Base-by-base conservation (phyloP, 2,113 vertebrate genomes). In the Nyctereutes procyonoides region DNA sequence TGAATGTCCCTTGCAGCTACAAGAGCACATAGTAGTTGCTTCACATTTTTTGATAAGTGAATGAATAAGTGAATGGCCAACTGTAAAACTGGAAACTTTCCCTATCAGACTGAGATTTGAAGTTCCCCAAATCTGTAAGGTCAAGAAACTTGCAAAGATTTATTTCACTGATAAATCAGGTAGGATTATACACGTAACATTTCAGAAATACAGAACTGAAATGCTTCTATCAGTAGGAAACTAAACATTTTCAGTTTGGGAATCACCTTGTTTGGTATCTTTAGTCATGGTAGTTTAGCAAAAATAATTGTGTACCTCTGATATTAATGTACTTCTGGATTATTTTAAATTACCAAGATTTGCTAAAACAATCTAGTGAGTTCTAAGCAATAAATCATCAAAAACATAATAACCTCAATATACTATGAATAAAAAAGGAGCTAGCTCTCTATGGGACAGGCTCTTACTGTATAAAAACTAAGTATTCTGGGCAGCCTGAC, bases 321-420 rank as follows among this genome's bases (percentile, higher is more conserved):
- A 11, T 71, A 90, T n/a, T 71, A 84, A 90, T 35, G 16, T 51
- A 80, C 48, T 83, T 76, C 60, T 0, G 2, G 69, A 96, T 96
- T 92, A 96, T 84, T 97, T 80, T 81, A 95, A 94, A 88, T 82
- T 84, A 84, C 28, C 71, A 96, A 65, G 15, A 73, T 43, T 88
- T 86, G 86, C 69, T 96, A 84, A 96, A 90, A 81, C 9, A 85
- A 93, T 74, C 62, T 94, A 73, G 69, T 91, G 43, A 89, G 55
- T 77, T 94, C 43, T 10, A 96, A 73, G 62, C 35, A 93, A 35
- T 28, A 88, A 28, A 28, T 89, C 22, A 91, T 74, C 62, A 76
- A 95, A 85, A 95, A 97, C 5, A 30, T 28, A 89, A 60, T 38
- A 55, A 91, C 28, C 28, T n/a, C 32, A 95, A 77, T 80, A 73